A percentile compares a stretch with the other conserved stretches of the same genome.
These are phyloP conservation scores for Monochamus alternatus DNA, from an alignment of 2,888 invertebrate genomes.

Conservation along the genomic window DNA sequence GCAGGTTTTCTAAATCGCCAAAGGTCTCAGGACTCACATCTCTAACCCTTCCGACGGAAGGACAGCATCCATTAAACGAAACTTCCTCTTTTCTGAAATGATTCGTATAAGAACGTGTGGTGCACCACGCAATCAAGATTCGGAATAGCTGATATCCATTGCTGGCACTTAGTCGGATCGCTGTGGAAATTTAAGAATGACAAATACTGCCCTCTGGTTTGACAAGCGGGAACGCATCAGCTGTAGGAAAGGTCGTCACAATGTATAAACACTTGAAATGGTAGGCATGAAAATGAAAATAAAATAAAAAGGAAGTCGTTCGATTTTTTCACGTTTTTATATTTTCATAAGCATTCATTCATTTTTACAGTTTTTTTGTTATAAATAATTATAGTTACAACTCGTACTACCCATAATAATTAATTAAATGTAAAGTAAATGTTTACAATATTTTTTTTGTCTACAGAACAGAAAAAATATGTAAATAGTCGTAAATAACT, in stretches of 20 bases:
- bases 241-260: background rate
- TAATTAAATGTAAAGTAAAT: too few species aligned
- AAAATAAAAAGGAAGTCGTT: too few species aligned
- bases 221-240: slow-evolving; percentile 44
- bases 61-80: background rate
- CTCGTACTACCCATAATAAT: too few species aligned
- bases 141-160: slow-evolving; percentile 47
- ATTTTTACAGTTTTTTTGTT: too few species aligned
- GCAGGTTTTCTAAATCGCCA: slow-evolving; percentile 30
- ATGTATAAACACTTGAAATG: too few species aligned
- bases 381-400: too few species aligned
- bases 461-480: too few species aligned
- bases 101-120: slow-evolving; percentile 36
- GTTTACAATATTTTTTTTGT: too few species aligned
- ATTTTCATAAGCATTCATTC: too few species aligned
- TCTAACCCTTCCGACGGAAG: slow-evolving; percentile 7
- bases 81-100: slow-evolving; percentile 35
- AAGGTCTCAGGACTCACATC: slow-evolving; percentile 40
- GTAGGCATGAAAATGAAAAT: too few species aligned
- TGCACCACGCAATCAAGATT: slow-evolving; percentile 42
- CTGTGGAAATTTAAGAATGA: slow-evolving; percentile 41
- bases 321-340: too few species aligned
- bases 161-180: slow-evolving; percentile 27
- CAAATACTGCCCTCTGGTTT: slow-evolving; percentile 20
- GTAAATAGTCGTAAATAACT: too few species aligned